Evolutionary conservation across 53 echinoderm and acorn worm genomes (phyloP), one percentile per base, ranked within the genome.

Genomic region (Temnopleurus reevesii): DNA sequence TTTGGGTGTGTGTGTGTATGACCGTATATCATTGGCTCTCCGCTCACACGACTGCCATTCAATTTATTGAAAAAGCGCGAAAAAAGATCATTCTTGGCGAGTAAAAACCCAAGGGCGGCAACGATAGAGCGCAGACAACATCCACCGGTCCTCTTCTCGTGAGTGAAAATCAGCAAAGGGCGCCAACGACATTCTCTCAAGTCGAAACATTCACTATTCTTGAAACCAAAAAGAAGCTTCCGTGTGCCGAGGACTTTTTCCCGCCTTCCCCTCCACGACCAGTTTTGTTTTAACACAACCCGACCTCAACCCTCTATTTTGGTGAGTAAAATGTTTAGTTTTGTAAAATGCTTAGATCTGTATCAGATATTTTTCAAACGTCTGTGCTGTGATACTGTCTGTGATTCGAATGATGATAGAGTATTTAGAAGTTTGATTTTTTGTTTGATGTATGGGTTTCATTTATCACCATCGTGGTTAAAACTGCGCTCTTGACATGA

Each of bases 21-120:
- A 10, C 71, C 71, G 41, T 71, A 80, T 80, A 80, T 80, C 80
- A 80, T 49, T 30, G 80, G 51, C 25, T 46, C 80, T n/a, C 12
- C 80, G 8, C 71, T 45, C 30, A 80, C 30, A 30, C 80, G 12
- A 47, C 28, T 80, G 80, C 51, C 80, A 80, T 51, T 49, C 80
- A 80, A 46, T 46, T 28, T 27, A 21, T 29, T 17, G 80, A 80
- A 80, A 80, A 80, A 49, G 47, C 47, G 47, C 47, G 47, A 51
- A 80, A 80, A 53, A 80, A 46, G 51, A 80, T 80, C 80, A 80
- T 46, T 80, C 51, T 80, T 80, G 36, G 47, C 47, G 80, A 80
- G 80, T 51, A 49, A 29, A 49, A 46, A 46, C 27, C 49, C 80
- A 80, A 18, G 71, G 71, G 71, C 71, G 21, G 71, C 36, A 36